A percentile compares a stretch with the other conserved stretches of the same genome.
Conservation (phyloP, 2,113 vertebrate genomes). For the Paramisgurnus dabryanus region DNA sequence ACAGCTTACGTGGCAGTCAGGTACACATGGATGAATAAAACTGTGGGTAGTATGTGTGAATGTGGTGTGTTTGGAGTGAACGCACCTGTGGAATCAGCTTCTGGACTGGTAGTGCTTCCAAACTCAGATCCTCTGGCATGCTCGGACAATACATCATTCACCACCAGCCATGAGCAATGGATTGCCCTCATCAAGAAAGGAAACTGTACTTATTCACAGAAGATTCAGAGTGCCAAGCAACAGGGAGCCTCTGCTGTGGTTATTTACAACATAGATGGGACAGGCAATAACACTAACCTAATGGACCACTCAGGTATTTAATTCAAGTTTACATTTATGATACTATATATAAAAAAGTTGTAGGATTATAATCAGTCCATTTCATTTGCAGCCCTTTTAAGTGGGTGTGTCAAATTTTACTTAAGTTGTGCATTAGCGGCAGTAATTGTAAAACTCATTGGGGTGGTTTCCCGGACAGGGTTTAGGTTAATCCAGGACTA, state of each 20-base stretch:
- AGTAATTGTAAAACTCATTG: no score
- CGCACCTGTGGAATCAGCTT: conserved; percentile 49
- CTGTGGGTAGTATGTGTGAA: conserved; percentile 59
- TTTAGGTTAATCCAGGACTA: no score
- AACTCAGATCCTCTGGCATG: conserved; percentile 65
- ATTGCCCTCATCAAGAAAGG: conserved; percentile 88
- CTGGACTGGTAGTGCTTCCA: conserved; percentile 61
- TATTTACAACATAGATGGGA: conserved; percentile 79
- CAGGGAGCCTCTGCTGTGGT: conserved; percentile 81
- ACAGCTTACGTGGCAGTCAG: conserved; percentile 61
- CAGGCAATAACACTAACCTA: conserved; percentile 65
- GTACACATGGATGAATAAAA: conserved; percentile 58
- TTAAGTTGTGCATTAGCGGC: no score
- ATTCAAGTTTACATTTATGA: no score
- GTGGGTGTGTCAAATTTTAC: no score
- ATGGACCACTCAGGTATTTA: conserved; percentile 68
- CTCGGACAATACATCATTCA: conserved; percentile 55
- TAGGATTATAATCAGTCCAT: no score
- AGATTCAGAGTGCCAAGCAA: conserved; percentile 75
- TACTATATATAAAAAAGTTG: no score
- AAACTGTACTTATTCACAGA: conserved; percentile 84
- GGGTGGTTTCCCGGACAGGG: no score
- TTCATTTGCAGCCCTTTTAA: no score
- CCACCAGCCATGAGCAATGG: conserved; percentile 64
- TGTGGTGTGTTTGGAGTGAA: conserved; percentile 67